phyloP scores from a whole-genome alignment of 2,888 invertebrate genomes.

The Synergus itoensis region DNA sequence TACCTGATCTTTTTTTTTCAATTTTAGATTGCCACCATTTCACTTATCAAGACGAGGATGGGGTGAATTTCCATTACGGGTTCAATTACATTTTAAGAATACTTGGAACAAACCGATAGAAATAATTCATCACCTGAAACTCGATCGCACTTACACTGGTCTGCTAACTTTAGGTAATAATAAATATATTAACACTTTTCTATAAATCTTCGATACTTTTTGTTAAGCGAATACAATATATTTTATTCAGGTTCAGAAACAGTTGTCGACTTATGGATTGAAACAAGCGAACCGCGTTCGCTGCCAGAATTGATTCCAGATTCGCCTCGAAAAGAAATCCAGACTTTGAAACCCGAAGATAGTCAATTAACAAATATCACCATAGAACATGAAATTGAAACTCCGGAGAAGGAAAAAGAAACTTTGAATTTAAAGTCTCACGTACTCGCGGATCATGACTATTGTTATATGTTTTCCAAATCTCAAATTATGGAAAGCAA shows the following conservation, averaged over 20 bases:
- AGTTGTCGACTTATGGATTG: constrained; percentile 84
- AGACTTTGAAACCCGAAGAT: background rate
- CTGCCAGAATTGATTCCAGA: constrained; percentile 22
- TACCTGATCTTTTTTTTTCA: constrained; percentile 44
- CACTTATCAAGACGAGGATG: constrained; percentile 92
- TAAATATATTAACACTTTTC: background rate
- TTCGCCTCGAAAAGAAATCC: background rate
- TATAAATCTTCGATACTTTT: background rate
- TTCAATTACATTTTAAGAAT: constrained; percentile 89
- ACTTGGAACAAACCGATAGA: constrained; percentile 88
- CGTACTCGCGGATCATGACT: constrained; percentile 4
- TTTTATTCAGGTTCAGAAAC: constrained; percentile 87
- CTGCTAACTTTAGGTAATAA: constrained; percentile 87
- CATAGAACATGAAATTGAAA: constrained; percentile 4
- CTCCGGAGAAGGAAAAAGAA: background rate
- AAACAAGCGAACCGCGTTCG: constrained; percentile 36
- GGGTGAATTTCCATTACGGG: constrained; percentile 93
- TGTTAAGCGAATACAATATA: constrained; percentile 4
- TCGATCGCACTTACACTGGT: constrained; percentile 91
- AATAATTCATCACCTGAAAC: constrained; percentile 87
- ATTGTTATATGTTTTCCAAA: constrained; percentile 19
- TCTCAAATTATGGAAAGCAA: constrained; percentile 50
- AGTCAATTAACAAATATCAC: background rate
- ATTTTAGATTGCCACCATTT: constrained; percentile 86
- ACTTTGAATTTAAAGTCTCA: background rate